Conservation (phyloP, 1,140 invertebrate genomes). For the Penaeus chinensis region DNA sequence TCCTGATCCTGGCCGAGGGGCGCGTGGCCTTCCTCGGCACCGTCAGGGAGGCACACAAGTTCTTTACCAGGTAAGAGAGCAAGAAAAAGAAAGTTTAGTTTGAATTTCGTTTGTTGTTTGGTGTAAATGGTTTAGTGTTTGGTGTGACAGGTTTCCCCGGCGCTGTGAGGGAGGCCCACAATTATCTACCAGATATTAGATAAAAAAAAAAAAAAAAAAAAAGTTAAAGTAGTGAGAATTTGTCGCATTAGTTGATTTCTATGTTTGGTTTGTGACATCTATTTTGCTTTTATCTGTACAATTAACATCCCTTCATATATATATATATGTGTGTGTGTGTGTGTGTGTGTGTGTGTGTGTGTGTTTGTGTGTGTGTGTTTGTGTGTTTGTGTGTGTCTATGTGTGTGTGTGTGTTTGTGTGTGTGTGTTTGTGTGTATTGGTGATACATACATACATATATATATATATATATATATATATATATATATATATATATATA, state of each 20-base stretch:
- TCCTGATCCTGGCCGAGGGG: conserved; percentile 92
- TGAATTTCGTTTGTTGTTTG: no score
- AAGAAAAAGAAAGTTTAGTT: no score
- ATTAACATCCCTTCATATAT: no score
- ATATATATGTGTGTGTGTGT: no score
- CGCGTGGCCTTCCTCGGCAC: conserved; percentile 89
- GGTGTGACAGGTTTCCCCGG: conserved; percentile 77
- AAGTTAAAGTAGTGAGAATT: not conserved
- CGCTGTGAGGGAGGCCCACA: conserved; percentile 78
- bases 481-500: conserved; percentile 7
- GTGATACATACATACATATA: not conserved
- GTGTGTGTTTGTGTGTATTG: not conserved
- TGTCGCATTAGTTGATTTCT: not conserved
- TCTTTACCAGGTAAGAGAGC: conserved; percentile 81
- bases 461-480: conserved; percentile 9
- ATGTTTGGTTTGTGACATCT: not conserved
- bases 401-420: not conserved
- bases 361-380: no score
- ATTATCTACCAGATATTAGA: conserved; percentile 85
- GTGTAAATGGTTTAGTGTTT: not conserved
- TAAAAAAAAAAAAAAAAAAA: no score
- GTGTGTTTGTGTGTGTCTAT: no score
- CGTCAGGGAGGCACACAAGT: conserved; percentile 79
- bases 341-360: no score
- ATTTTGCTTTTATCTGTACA: no score